Evolutionary conservation across 2,888 invertebrate genomes (phyloP), one percentile per base, ranked within the genome.

Genomic region (Drosophila gaucha): DNA sequence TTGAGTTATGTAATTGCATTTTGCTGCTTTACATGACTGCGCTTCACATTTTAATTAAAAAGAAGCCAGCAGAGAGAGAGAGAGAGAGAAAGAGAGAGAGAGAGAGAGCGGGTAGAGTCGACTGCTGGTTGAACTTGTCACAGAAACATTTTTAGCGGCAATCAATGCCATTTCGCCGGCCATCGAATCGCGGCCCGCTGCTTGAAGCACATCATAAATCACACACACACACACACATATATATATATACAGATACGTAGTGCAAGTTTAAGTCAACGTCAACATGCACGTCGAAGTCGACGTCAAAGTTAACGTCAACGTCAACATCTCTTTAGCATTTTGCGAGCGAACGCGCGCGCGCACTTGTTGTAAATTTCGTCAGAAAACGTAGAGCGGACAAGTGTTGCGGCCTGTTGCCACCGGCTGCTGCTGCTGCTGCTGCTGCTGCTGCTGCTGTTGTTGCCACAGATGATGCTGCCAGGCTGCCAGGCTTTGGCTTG

Each of bases 1-100:
- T 90, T 89, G 89, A 89, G 88, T 88, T 90, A 88, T 88, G 86
- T 89, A 89, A 89, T 86, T 90, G 87, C 70, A 47, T 52, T 60
- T 64, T 65, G 65, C 67, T 69, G 62, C 71, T 75, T 84, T 82
- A 80, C 82, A 75, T 87, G 82, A 65, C 75, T 78, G 82, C 67
- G 67, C 83, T 86, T 82, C 78, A 83, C 80, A 71, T 72, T 83
- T 87, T 84, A 84, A 87, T 84, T 85, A 84, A 84, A 78, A 49
- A 6, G 8, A 16, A 44, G 43, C 43, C 43, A 44, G 6, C n/a
- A 28, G 43, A 28, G 43, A 18, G 30, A 10, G 9, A 6, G 28
- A 26, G 16, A 0, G 3, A 24, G 10, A 10, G 24, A 24, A 9
- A 41, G 24, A 16, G 9, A 1, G 8, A 14, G 8, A 14, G 24